Conservation (phyloP, 2,888 invertebrate genomes). For the Amphipoea oculea region DNA sequence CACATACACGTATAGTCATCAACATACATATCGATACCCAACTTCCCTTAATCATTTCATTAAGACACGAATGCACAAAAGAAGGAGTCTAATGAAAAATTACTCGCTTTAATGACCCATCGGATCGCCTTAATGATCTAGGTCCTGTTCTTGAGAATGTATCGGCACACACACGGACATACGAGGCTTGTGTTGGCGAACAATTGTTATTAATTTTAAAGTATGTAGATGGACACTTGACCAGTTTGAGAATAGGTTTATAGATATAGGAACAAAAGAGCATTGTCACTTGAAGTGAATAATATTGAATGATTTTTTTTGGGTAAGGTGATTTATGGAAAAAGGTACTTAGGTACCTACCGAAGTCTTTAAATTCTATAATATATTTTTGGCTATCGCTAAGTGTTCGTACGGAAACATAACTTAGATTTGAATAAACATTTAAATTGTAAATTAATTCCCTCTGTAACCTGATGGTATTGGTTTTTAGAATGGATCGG, state of each 20-base stretch:
- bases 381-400: background rate
- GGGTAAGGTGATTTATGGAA: background rate
- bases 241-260: background rate
- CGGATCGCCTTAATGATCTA: conserved; percentile 81
- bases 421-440: conserved; percentile 30
- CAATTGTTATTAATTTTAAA: conserved; percentile 55
- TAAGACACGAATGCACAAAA: conserved; percentile 78
- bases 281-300: background rate
- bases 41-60: conserved; percentile 86
- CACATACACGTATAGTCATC: conserved; percentile 29
- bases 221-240: conserved; percentile 34
- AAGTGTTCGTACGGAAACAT: conserved; percentile 10
- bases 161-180: conserved; percentile 44
- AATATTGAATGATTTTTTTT: background rate
- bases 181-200: conserved; percentile 32
- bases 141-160: conserved; percentile 75
- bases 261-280: conserved; percentile 13
- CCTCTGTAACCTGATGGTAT: conserved; percentile 35
- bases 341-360: background rate
- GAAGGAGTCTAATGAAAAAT: conserved; percentile 83
- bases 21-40: conserved; percentile 65
- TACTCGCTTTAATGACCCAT: conserved; percentile 81
- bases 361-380: conserved; percentile 3
- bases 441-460: conserved; percentile 45
- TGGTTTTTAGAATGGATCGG: conserved; percentile 49